These are phyloP conservation scores for Sarcophaga subvicina DNA, from an alignment of 2,888 invertebrate species.

Conservation along the genomic window DNA sequence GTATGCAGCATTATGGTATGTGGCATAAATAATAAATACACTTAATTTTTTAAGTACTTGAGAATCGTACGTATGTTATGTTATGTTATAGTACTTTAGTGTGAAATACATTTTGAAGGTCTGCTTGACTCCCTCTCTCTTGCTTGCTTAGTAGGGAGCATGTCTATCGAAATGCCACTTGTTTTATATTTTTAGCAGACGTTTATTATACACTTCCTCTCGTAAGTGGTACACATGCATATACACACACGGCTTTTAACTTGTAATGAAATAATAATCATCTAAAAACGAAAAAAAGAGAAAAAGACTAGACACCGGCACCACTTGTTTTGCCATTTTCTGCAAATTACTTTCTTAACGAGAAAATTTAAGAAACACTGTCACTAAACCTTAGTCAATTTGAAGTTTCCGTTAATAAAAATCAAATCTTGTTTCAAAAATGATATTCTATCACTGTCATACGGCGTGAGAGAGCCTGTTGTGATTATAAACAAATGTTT, in stretches of 20 bases:
- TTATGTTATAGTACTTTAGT: neutral
- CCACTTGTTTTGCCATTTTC: constrained; percentile 37
- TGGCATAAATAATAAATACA: constrained; percentile 13
- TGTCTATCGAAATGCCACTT: constrained; percentile 67
- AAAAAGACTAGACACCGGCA: constrained; percentile 19
- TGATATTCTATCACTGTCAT: neutral
- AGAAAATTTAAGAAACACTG: neutral
- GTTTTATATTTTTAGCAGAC: constrained; percentile 51
- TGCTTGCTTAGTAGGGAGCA: neutral
- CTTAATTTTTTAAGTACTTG: constrained; percentile 49
- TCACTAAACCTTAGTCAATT: too few species aligned
- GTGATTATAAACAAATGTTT: too few species aligned
- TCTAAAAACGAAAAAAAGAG: constrained; percentile 13
- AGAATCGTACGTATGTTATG: constrained; percentile 20
- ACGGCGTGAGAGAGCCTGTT: neutral
- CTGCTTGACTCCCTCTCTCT: constrained; percentile 12
- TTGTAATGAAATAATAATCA: constrained; percentile 71
- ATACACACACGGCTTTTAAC: neutral
- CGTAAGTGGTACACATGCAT: constrained; percentile 1
- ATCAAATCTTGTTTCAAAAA: neutral
- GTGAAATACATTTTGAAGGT: constrained; percentile 8
- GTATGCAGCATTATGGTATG: neutral
- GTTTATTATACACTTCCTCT: constrained; percentile 1
- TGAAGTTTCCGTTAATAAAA: too few species aligned
- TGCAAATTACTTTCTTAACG: constrained; percentile 25